phyloP scores from a whole-genome alignment of 2,113 vertebrate species.

The Excalfactoria chinensis region DNA sequence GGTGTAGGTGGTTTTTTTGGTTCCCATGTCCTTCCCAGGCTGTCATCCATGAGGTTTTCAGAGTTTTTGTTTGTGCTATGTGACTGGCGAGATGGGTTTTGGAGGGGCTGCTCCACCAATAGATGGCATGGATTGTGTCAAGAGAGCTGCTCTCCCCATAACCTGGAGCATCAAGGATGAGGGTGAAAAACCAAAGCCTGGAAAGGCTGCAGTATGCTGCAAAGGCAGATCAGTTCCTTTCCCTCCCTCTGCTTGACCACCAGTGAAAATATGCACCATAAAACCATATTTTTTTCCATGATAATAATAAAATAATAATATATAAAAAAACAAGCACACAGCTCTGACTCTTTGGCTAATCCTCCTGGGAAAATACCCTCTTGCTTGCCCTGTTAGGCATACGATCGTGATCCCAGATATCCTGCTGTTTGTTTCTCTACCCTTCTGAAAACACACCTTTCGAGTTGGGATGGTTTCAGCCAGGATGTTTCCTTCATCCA shows the following conservation, averaged over 20 bases:
- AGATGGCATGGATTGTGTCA: fast-evolving
- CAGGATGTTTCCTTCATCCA: background rate
- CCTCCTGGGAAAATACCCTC: background rate
- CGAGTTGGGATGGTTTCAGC: background rate
- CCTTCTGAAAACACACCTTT: background rate
- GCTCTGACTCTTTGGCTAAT: background rate
- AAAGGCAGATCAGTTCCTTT: background rate
- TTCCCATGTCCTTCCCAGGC: background rate
- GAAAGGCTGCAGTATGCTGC: background rate
- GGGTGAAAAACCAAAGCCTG: background rate
- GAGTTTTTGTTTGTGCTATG: background rate
- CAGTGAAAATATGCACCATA: fast-evolving
- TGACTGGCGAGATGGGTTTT: fast-evolving
- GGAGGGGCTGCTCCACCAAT: fast-evolving
- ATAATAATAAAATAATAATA: background rate
- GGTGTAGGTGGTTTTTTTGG: background rate
- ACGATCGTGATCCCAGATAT: background rate
- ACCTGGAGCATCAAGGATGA: background rate
- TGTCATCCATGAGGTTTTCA: background rate
- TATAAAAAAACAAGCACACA: background rate
- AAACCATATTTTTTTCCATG: background rate
- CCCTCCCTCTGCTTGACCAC: background rate
- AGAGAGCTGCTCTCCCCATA: background rate
- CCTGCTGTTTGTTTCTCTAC: conserved; percentile 10
- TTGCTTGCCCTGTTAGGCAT: background rate